phyloP scores from a whole-genome alignment of 2,797 vertebrate genomes.

The Naso thynnoides region DNA sequence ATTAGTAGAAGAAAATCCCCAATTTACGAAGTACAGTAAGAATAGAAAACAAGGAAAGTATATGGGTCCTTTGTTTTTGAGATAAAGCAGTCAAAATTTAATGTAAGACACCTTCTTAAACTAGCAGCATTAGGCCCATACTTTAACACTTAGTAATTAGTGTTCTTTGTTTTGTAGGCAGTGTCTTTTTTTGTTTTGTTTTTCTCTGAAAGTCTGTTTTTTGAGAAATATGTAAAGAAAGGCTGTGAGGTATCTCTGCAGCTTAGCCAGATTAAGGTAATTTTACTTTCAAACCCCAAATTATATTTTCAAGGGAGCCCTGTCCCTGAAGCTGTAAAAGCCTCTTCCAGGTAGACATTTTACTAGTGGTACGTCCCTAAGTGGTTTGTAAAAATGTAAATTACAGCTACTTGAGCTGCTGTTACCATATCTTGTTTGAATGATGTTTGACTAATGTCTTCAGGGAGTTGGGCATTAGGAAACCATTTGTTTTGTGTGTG shows the following conservation, averaged over 20 bases:
- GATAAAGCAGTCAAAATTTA: neutral
- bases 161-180: neutral
- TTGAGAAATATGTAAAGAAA: neutral
- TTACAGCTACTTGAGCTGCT: neutral
- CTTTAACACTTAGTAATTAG: neutral
- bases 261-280: neutral
- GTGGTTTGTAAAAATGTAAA: slow-evolving; percentile 17
- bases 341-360: neutral
- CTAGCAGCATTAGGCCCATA: neutral
- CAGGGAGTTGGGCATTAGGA: slow-evolving; percentile 25
- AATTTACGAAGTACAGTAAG: neutral
- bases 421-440: slow-evolving; percentile 24
- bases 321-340: neutral
- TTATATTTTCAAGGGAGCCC: neutral
- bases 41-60: neutral
- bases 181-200: neutral
- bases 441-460: slow-evolving; percentile 43
- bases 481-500: slow-evolving; percentile 35
- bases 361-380: slow-evolving; percentile 9
- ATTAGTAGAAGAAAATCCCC: neutral
- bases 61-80: neutral
- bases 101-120: neutral
- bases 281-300: slow-evolving; percentile 11
- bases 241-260: neutral
- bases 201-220: neutral